A percentile compares a stretch with the other conserved stretches of the same genome.
Conservation (phyloP, 2,888 invertebrate species). For the Caenorhabditis plicata region DNA sequence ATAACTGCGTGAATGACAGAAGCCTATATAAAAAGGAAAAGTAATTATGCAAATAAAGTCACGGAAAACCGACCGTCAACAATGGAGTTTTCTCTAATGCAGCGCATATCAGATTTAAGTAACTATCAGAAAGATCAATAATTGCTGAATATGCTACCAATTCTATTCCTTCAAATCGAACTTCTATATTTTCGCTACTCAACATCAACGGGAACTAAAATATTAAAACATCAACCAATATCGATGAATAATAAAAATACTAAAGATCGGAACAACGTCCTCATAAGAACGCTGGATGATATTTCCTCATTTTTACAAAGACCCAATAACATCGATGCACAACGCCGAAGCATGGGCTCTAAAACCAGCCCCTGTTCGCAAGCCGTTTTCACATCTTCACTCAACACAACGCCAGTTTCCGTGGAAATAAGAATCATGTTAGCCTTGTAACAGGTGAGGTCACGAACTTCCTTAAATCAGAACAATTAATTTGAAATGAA, state of each 20-base stretch:
- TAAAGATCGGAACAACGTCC: constrained; percentile 8
- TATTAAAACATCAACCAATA: neutral
- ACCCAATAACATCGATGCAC: constrained; percentile 18
- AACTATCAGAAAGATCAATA: too few relatives aligned
- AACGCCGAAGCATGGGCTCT: constrained; percentile 3
- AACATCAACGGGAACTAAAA: constrained; percentile 14
- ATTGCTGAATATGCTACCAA: constrained; percentile 19
- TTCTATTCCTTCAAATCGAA: constrained; percentile 15
- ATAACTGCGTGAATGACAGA: too few relatives aligned
- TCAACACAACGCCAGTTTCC: neutral
- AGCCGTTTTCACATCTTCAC: constrained; percentile 1
- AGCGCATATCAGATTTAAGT: too few relatives aligned
- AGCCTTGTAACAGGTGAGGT: constrained; percentile 12
- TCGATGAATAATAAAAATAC: neutral
- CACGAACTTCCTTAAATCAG: constrained; percentile 2
- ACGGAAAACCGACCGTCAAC: too few relatives aligned
- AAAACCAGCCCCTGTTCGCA: constrained; percentile 1
- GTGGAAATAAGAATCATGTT: neutral
- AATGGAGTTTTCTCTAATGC: too few relatives aligned
- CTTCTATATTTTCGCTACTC: constrained; percentile 4
- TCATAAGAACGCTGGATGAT: constrained; percentile 7
- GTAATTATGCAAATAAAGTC: too few relatives aligned
- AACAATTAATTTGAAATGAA: too few relatives aligned
- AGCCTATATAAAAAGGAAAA: too few relatives aligned
- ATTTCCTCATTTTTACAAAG: constrained; percentile 16